Percentiles rank a stretch among this genome's conserved stretches.
Evolutionary conservation across 2,888 invertebrate genomes (phyloP).

Genomic region (Myathropa florea): DNA sequence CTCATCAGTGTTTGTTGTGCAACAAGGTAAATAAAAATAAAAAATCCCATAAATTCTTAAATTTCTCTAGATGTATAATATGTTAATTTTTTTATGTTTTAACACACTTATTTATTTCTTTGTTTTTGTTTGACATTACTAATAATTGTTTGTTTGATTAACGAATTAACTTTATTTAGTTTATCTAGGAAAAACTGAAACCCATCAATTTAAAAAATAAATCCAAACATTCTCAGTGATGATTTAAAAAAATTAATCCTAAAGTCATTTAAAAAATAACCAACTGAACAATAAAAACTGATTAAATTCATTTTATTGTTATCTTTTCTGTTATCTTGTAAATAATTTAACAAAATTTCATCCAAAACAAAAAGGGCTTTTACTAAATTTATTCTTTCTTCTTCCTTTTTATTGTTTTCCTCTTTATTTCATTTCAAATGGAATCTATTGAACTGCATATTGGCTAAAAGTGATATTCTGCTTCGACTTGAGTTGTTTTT

Average conservation of each 20-base stretch:
- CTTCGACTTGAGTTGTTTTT: constrained; percentile 48
- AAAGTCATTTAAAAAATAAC: background rate
- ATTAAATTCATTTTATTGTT: constrained; percentile 45
- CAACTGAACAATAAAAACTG: constrained; percentile 45
- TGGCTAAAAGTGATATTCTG: constrained; percentile 50
- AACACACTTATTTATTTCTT: background rate
- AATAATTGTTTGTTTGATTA: background rate
- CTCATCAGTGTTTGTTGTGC: constrained; percentile 49
- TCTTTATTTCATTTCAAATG: constrained; percentile 6
- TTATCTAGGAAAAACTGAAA: background rate
- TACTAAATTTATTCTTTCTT: constrained; percentile 1
- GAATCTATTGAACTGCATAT: constrained; percentile 51
- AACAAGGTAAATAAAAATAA: constrained; percentile 63
- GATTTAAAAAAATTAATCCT: constrained; percentile 3
- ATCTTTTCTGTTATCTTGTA: constrained; percentile 48
- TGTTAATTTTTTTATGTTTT: background rate
- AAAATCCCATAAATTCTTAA: background rate
- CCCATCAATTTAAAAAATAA: background rate
- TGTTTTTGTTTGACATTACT: background rate
- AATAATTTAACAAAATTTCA: constrained; percentile 57
- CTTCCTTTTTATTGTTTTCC: background rate
- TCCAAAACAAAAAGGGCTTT: constrained; percentile 27
- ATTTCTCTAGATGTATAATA: background rate
- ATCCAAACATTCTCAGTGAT: background rate
- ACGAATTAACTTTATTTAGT: background rate